These are phyloP conservation scores for Andricus quercusramuli DNA, from an alignment of 2,888 invertebrate species.

Conservation along the genomic window DNA sequence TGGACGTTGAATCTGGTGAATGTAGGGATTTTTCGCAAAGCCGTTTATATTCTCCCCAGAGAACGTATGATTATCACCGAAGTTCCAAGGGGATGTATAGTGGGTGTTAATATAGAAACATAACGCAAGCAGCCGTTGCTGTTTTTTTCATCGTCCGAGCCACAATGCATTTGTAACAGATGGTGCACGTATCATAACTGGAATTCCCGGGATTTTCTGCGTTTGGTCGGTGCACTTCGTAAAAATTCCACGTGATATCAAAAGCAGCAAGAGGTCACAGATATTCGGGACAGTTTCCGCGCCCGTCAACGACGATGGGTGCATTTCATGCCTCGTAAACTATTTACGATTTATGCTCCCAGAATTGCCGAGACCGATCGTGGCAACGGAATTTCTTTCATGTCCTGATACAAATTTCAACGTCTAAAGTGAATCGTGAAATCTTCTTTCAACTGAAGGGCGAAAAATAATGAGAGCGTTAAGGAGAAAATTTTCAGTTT, in stretches of 20 bases:
- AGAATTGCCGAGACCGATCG: neutral
- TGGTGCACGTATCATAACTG: conserved; percentile 43
- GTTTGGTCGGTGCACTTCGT: conserved; percentile 51
- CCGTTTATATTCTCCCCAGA: conserved; percentile 57
- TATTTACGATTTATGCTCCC: neutral
- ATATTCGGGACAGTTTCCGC: conserved; percentile 6
- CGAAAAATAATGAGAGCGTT: too few relatives aligned
- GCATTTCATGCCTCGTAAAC: conserved; percentile 18
- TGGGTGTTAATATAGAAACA: conserved; percentile 69
- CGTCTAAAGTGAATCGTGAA: neutral
- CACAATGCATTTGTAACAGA: conserved; percentile 52
- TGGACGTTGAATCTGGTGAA: conserved; percentile 32
- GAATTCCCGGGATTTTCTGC: conserved; percentile 12
- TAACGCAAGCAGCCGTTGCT: conserved; percentile 56
- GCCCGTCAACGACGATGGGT: neutral
- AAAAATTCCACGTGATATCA: conserved; percentile 64
- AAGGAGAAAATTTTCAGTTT: too few relatives aligned
- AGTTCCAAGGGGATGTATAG: conserved; percentile 52
- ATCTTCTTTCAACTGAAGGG: neutral
- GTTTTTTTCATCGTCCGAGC: conserved; percentile 37
- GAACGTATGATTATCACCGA: conserved; percentile 56
- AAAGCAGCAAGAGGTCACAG: conserved; percentile 8
- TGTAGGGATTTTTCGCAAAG: conserved; percentile 47
- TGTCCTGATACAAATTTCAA: neutral
- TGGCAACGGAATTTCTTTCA: neutral